A percentile compares a stretch with the other conserved stretches of the same genome.
Evolutionary conservation across 2,888 invertebrate genomes (phyloP).

Genomic region (Torymus tubicola): DNA sequence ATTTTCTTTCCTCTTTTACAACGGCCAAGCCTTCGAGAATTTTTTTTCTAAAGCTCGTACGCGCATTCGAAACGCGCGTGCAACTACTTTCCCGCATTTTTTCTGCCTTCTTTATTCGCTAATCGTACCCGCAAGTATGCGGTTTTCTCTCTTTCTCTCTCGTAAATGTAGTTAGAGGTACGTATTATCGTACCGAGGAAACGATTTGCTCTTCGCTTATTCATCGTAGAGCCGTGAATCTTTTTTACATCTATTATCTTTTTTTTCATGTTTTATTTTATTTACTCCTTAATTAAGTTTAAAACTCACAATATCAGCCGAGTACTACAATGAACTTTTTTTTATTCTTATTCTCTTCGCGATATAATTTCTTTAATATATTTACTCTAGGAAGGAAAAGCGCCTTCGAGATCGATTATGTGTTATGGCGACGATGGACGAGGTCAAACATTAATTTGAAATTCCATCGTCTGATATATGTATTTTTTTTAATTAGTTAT

Average conservation of each 20-base stretch:
- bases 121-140: conserved; percentile 34
- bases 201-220: conserved; percentile 40
- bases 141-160: background rate
- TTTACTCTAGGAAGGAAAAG: conserved; percentile 57
- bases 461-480: conserved; percentile 51
- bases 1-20: conserved; percentile 27
- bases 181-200: conserved; percentile 30
- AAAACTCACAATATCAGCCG: conserved; percentile 54
- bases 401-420: conserved; percentile 58
- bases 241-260: conserved; percentile 13
- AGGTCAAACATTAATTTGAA: conserved; percentile 10
- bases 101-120: conserved; percentile 25
- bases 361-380: conserved; percentile 51
- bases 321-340: conserved; percentile 47
- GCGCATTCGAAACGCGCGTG: background rate
- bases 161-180: conserved; percentile 40
- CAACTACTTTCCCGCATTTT: conserved; percentile 4
- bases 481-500: conserved; percentile 37
- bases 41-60: conserved; percentile 15
- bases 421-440: conserved; percentile 48
- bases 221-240: conserved; percentile 20
- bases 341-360: conserved; percentile 38
- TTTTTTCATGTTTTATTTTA: conserved; percentile 25
- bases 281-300: conserved; percentile 42
- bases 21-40: conserved; percentile 34